A percentile compares a stretch with the other conserved stretches of the same genome.
Conservation (phyloP, 2,797 vertebrate genomes). For the Typhlichthys subterraneus region DNA sequence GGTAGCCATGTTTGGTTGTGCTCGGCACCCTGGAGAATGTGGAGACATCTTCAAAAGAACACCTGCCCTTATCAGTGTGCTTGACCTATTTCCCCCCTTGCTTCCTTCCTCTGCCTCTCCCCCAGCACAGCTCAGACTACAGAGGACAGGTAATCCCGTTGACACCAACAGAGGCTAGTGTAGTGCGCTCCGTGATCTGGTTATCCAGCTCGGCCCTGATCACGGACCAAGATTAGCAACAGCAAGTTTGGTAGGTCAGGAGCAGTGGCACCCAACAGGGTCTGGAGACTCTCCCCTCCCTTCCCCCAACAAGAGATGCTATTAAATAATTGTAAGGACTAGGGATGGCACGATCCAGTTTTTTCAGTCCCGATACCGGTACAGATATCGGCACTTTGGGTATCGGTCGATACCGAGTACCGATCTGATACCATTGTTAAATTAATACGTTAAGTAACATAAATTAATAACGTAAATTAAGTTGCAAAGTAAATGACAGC, state of each 20-base stretch:
- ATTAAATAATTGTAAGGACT: too few relatives aligned
- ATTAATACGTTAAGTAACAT: too few relatives aligned
- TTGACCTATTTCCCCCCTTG: slow-evolving; percentile 70
- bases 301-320: too few relatives aligned
- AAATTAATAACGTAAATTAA: too few relatives aligned
- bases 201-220: slow-evolving; percentile 55
- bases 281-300: too few relatives aligned
- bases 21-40: slow-evolving; percentile 43
- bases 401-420: too few relatives aligned
- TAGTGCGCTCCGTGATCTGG: slow-evolving; percentile 64
- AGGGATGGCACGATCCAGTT: too few relatives aligned
- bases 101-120: slow-evolving; percentile 50
- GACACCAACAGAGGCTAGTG: slow-evolving; percentile 62
- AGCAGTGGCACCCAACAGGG: too few relatives aligned
- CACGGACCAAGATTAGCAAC: slow-evolving; percentile 32
- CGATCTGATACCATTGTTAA: too few relatives aligned
- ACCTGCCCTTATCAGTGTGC: slow-evolving; percentile 71
- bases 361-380: too few relatives aligned
- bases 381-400: too few relatives aligned
- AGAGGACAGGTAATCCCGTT: slow-evolving; percentile 68
- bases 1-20: slow-evolving; percentile 48
- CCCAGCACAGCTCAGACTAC: slow-evolving; percentile 39
- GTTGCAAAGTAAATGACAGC: too few relatives aligned
- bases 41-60: slow-evolving; percentile 73
- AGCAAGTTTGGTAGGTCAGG: slow-evolving; percentile 24